Percentiles rank a stretch among this genome's conserved stretches.
Conservation (phyloP, 2,797 vertebrate genomes). For the Anisognathus igniventris region DNA sequence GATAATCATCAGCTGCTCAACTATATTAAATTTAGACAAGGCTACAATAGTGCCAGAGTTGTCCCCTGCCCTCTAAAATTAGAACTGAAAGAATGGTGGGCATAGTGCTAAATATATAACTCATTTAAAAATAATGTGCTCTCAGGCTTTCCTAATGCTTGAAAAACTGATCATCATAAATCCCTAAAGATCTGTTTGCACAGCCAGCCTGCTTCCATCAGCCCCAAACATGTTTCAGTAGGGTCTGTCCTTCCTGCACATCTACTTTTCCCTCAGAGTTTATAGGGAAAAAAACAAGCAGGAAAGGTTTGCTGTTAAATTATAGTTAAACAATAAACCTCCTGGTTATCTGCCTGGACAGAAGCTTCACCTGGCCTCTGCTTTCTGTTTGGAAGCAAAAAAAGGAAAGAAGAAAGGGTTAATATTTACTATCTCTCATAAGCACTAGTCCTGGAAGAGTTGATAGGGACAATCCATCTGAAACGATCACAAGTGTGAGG, state of each 20-base stretch:
- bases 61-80: conserved; percentile 60
- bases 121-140: conserved; percentile 67
- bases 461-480: neutral
- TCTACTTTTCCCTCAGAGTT: neutral
- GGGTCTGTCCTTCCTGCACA: neutral
- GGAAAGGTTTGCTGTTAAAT: neutral
- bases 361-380: neutral
- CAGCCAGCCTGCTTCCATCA: neutral
- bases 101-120: conserved; percentile 60
- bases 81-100: conserved; percentile 43
- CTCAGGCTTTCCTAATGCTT: conserved; percentile 33
- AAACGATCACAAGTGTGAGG: neutral
- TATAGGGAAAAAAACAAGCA: neutral
- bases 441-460: neutral
- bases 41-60: conserved; percentile 56
- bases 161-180: conserved; percentile 52
- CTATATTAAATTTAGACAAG: conserved; percentile 62
- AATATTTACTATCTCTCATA: neutral
- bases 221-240: neutral
- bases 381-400: neutral
- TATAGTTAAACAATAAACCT: neutral
- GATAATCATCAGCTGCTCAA: conserved; percentile 60
- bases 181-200: conserved; percentile 31
- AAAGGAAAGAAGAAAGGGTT: neutral
- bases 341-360: neutral